Conservation (phyloP, 2,888 invertebrate genomes). For the Drosophila rellima region DNA sequence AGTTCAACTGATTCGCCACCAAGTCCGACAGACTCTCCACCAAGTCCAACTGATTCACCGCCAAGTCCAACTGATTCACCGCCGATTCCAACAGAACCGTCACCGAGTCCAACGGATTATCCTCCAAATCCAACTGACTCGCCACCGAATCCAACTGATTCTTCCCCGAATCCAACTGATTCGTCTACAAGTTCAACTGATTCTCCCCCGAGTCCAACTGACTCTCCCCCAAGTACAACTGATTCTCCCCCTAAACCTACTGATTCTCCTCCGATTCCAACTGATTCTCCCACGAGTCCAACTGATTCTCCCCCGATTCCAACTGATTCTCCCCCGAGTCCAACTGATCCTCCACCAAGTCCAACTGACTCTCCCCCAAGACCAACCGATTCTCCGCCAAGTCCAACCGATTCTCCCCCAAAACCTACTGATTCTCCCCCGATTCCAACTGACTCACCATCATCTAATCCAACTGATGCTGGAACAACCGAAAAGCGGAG, state of each 20-base stretch:
- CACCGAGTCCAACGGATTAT: neutral
- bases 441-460: neutral
- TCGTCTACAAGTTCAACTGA: neutral
- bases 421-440: neutral
- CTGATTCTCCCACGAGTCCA: neutral
- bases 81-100: neutral
- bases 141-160: neutral
- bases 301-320: neutral
- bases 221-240: neutral
- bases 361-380: neutral
- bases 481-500: neutral
- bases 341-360: neutral
- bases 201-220: neutral
- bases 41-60: neutral
- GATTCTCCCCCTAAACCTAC: neutral
- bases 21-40: neutral
- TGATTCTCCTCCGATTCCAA: neutral
- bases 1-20: neutral
- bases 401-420: neutral
- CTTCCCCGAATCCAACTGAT: neutral
- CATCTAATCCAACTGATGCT: neutral
- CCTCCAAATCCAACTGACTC: neutral
- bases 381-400: neutral
- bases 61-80: neutral
- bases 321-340: neutral